Base-by-base conservation (phyloP, 1,140 invertebrate species). In the Samia ricini region DNA sequence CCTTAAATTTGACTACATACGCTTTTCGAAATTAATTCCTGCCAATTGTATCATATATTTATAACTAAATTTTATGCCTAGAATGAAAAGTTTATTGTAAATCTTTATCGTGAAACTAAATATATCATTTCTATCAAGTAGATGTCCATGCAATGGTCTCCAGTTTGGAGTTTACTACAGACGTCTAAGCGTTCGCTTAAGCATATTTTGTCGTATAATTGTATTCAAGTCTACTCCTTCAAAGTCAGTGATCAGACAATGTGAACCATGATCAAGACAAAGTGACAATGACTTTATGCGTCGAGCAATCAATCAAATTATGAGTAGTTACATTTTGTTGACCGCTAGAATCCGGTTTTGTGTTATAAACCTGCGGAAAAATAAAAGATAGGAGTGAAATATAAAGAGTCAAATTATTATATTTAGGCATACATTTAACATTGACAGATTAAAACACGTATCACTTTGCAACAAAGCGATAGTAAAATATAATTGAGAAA, bases 281-380 rank as follows among this genome's bases (percentile, higher is more conserved):
- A 83, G 83, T 89, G 74, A 88, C 71, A 84, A 79, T 88, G 83
- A 86, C 76, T 82, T 62, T 74, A 77, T 82, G 77, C 85, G 84
- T 79, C 75, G 86, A 86, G 77, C 78, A 85, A 77, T 79, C 75
- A 84, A 76, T 74, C 71, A 78, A 76, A 72, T 73, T 71, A 79
- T 81, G 68, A 86, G 79, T 91, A 91, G 83, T 91, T 91, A 91
- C 90, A 89, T 90, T 91, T 87, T 83, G 86, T 86, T 91, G 90
- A 86, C 89, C 90, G 85, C 82, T 90, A 83, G 90, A 83, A 72
- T 91, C 90, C 89, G 88, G 78, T 91, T 91, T 90, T 88, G 89
- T 89, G 86, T 90, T 91, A 91, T 91, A 91, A 85, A 91, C 90
- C 90, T 91, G 90, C 83, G 85, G 82, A 91, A 81, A 91, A 86